Conservation (phyloP, 1,140 invertebrate species). For the Paralvinella palmiformis region DNA sequence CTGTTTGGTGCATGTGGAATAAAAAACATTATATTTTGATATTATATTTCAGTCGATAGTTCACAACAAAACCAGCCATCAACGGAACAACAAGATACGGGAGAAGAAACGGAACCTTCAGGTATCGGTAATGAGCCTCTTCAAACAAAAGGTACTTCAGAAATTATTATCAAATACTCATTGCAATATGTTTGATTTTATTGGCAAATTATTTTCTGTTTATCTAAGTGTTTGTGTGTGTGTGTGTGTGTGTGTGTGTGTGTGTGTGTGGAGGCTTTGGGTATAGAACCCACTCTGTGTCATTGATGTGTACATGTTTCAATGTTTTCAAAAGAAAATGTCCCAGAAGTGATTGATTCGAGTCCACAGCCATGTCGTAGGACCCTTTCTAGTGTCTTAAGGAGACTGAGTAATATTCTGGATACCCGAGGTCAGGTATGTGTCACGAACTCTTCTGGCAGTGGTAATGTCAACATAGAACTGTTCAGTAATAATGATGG, state of each 20-base stretch:
- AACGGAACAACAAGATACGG: too few species aligned
- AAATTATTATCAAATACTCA: too few species aligned
- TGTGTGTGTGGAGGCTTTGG: background rate
- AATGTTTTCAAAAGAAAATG: too few species aligned
- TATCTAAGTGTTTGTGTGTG: background rate
- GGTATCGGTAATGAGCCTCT: too few species aligned
- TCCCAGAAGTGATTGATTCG: too few species aligned
- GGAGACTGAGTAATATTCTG: conserved; percentile 37
- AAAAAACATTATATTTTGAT: too few species aligned
- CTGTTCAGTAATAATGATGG: background rate
- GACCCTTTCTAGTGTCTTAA: conserved; percentile 39
- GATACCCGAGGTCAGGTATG: conserved; percentile 35
- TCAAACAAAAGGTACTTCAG: too few species aligned
- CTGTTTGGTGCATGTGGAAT: too few species aligned
- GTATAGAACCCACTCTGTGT: background rate
- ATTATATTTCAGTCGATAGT: too few species aligned
- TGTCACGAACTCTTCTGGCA: conserved; percentile 5
- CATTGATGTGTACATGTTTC: background rate
- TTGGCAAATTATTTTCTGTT: background rate
- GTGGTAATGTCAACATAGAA: conserved; percentile 3
- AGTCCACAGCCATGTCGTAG: conserved; percentile 17
- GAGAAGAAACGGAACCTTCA: too few species aligned
- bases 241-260: background rate
- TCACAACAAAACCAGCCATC: too few species aligned
- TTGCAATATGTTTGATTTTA: too few species aligned